Evolutionary conservation across 2,113 vertebrate genomes (phyloP).

Genomic region (Mesitornis unicolor): DNA sequence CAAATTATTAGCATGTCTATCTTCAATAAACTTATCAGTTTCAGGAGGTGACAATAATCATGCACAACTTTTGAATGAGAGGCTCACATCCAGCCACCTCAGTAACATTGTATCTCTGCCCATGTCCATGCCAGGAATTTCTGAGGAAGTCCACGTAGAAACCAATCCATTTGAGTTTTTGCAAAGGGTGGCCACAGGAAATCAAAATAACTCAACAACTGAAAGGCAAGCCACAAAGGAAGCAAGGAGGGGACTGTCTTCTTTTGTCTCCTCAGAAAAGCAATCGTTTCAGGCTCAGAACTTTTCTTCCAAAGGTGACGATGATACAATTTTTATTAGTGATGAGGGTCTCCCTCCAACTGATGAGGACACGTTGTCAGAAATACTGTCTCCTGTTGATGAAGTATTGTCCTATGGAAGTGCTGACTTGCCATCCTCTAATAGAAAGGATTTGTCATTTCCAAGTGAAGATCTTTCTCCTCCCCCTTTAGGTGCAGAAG

Average conservation of each 20-base stretch:
- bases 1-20: neutral
- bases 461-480: slow-evolving; percentile 16
- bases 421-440: slow-evolving; percentile 58
- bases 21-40: neutral
- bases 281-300: neutral
- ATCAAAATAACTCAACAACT: neutral
- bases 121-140: neutral
- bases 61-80: neutral
- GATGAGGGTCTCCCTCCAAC: neutral
- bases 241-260: neutral
- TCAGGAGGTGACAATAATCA: neutral
- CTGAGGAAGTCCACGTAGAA: neutral
- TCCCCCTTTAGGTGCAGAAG: slow-evolving; percentile 29
- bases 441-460: slow-evolving; percentile 19
- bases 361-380: slow-evolving; percentile 32
- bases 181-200: neutral
- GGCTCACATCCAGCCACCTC: neutral
- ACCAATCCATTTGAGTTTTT: neutral
- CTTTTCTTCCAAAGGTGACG: neutral
- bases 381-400: slow-evolving; percentile 71
- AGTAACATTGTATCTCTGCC: neutral
- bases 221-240: neutral
- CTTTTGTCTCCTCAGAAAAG: neutral
- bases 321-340: neutral
- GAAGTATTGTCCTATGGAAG: slow-evolving; percentile 75